Percentiles rank a stretch among this genome's conserved stretches.
Evolutionary conservation across 2,797 vertebrate species (phyloP).

Genomic region (Rhabdomys pumilio): DNA sequence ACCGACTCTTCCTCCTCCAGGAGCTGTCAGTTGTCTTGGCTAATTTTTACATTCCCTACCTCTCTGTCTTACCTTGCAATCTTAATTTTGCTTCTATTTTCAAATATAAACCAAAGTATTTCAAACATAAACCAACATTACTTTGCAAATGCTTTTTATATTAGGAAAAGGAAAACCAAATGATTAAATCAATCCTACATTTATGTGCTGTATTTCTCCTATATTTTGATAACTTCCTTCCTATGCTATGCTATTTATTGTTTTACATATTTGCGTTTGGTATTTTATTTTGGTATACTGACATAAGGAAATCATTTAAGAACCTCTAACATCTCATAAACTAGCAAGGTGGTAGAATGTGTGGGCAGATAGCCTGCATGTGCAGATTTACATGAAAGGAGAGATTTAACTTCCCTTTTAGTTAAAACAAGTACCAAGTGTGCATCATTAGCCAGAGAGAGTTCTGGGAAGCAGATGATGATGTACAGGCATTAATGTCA

Average conservation of each 20-base stretch:
- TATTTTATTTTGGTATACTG: neutral
- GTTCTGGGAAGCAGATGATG: neutral
- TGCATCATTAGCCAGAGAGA: neutral
- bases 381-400: neutral
- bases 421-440: neutral
- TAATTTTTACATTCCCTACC: neutral
- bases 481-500: neutral
- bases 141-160: constrained; percentile 13
- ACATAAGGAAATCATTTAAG: neutral
- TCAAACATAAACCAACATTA: neutral
- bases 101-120: neutral
- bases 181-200: neutral
- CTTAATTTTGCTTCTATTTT: neutral
- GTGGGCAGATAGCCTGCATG: neutral
- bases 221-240: constrained; percentile 33
- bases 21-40: neutral
- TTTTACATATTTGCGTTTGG: neutral
- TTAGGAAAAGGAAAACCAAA: neutral
- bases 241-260: neutral
- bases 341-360: neutral
- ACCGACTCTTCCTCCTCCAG: neutral
- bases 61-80: neutral
- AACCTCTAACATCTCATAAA: neutral
- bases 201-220: neutral
- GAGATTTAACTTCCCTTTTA: neutral